These are phyloP conservation scores for Arrhamphus sclerolepis DNA, from an alignment of 2,797 vertebrate species.

Conservation along the genomic window DNA sequence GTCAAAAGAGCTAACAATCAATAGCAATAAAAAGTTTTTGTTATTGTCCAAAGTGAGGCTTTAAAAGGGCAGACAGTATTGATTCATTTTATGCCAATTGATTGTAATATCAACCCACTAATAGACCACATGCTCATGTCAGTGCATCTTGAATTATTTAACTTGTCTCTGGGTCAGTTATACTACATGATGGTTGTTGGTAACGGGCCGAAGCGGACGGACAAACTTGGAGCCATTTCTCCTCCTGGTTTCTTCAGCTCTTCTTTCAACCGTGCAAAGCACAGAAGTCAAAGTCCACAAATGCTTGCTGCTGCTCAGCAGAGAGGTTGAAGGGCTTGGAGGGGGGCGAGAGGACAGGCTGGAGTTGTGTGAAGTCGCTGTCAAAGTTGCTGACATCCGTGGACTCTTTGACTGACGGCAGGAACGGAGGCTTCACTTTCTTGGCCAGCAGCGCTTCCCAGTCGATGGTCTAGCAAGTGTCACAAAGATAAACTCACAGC, in stretches of 20 bases:
- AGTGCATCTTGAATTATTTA: slow-evolving; percentile 2
- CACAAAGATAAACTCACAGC: background rate
- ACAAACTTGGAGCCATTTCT: background rate
- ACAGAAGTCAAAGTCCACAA: slow-evolving; percentile 90
- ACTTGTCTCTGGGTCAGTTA: background rate
- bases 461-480: slow-evolving; percentile 78
- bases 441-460: slow-evolving; percentile 88
- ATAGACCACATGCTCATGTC: slow-evolving; percentile 1
- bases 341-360: slow-evolving; percentile 86
- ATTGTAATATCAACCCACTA: slow-evolving; percentile 3
- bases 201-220: slow-evolving; percentile 3
- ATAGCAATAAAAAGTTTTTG: slow-evolving; percentile 1
- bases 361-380: slow-evolving; percentile 89
- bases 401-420: slow-evolving; percentile 81
- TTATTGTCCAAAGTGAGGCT: background rate
- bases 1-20: background rate
- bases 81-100: background rate
- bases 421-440: slow-evolving; percentile 83
- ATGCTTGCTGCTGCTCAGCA: slow-evolving; percentile 82
- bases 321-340: slow-evolving; percentile 78
- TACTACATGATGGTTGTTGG: background rate
- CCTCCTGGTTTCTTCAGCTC: slow-evolving; percentile 10
- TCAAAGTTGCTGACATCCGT: slow-evolving; percentile 89
- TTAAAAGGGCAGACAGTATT: slow-evolving; percentile 8
- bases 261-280: slow-evolving; percentile 68